Evolutionary conservation across 2,797 vertebrate species (phyloP).

Genomic region (Craterocephalus amniculus): DNA sequence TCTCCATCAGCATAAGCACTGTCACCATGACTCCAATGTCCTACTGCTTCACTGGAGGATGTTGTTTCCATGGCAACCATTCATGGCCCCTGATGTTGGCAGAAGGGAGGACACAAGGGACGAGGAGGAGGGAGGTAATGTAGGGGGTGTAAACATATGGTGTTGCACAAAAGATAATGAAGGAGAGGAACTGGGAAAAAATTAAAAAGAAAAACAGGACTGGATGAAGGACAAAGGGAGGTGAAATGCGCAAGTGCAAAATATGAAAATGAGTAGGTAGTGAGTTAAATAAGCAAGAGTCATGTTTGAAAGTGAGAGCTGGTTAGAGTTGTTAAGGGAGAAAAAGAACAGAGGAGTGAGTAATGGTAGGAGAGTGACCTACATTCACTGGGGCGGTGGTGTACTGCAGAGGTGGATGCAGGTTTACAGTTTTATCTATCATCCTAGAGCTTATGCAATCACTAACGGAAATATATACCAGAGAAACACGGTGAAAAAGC

Average conservation of each 20-base stretch:
- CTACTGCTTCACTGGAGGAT: constrained; percentile 77
- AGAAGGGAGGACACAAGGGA: constrained; percentile 29
- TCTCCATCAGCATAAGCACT: constrained; percentile 80
- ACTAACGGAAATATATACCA: constrained; percentile 5
- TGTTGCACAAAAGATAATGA: constrained; percentile 42
- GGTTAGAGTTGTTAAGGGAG: constrained; percentile 39
- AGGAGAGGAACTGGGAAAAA: neutral
- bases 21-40: constrained; percentile 76
- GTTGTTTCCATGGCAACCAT: constrained; percentile 86
- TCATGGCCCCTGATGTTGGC: constrained; percentile 70
- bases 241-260: constrained; percentile 18
- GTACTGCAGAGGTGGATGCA: constrained; percentile 66
- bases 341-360: constrained; percentile 40
- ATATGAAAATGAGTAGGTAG: neutral
- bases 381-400: constrained; percentile 65
- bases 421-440: constrained; percentile 54
- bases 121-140: constrained; percentile 34
- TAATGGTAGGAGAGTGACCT: constrained; percentile 64
- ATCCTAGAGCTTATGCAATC: constrained; percentile 10
- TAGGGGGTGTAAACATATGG: constrained; percentile 67
- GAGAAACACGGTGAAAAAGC: constrained; percentile 8
- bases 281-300: constrained; percentile 7
- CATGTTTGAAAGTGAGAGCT: constrained; percentile 17
- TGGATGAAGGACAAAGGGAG: constrained; percentile 42
- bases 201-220: constrained; percentile 4